Evolutionary conservation across 2,888 invertebrate genomes (phyloP), one percentile per base, ranked within the genome.

Genomic region (Melinaea menophilus): DNA sequence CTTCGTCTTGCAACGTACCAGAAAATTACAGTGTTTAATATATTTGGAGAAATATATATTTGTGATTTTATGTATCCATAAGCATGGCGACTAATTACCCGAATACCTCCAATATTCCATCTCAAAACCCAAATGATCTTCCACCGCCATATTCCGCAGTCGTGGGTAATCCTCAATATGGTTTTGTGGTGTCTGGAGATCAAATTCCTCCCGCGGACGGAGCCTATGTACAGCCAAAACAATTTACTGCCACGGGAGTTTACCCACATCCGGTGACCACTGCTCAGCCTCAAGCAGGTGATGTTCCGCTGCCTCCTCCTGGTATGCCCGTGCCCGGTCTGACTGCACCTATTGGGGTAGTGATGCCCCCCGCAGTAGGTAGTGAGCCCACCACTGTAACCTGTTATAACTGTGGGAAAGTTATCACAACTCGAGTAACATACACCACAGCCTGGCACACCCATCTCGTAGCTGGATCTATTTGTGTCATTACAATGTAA

Each of bases 381-480:
- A 88, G 82, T 13, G 87, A 89, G 63, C 90, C 90, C 5, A 85
- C 90, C 0, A 90, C 90, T 56, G 79, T 89, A 12, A 88, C 84
- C 54, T 90, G 90, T 71, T 88, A 82, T 70, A 90, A 88, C 69
- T 90, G 90, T 68, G 83, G 82, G 31, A 89, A 89, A 79, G 80
- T 88, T 37, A 88, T 89, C 35, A 89, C 89, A 55, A 90, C 90
- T 37, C 83, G 87, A 79, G 90, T 90, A n/a, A 83, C 79, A 58
- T 90, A 89, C 70, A 86, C 88, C 48, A 90, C 90, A 11, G 88
- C 89, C 51, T 90, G 90, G 90, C 90, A 90, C 68, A 90, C 90
- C 62, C 90, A 90, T 73, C 76, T 90, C 69, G 86, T 89, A 41
- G 90, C 90, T 66, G 90, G 90, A 66, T 87, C 90, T 60, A 76